Evolutionary conservation across 2,797 vertebrate species (phyloP), one percentile per base, ranked within the genome.

Genomic region (Mormyrops attenuatus): DNA sequence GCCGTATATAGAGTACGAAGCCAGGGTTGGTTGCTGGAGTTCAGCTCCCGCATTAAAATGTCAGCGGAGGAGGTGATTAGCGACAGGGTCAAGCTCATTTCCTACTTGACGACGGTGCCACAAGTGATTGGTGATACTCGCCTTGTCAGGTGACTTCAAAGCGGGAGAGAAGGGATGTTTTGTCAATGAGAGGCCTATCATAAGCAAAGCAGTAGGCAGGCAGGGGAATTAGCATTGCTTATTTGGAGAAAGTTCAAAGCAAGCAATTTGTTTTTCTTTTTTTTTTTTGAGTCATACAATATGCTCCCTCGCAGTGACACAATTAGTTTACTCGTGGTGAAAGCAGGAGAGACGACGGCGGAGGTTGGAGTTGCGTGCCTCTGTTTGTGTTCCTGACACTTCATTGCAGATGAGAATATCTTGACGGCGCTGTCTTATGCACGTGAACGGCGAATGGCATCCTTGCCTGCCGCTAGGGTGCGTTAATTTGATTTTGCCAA

Each of bases 131-230:
- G 47, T 85, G 82, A 52, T 50, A n/a, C 47, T 85, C 30, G 5
- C 5, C 85, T 49, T 49, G 20, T 85, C 82, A 85, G 41, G 47
- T 85, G 82, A 49, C 82, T 85, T 87, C 85, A 53, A 85, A 87
- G 52, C 30, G 9, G 52, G 9, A 86, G 22, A 86, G 49, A 86
- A 44, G 44, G 84, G 52, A 55, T 11, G 2, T 34, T 87, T 50
- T 87, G 55, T 55, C 41, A 20, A n/a, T 17, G 44, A 26, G 53
- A n/a, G 26, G 20, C 22, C 85, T 34, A 38, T 55, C 85, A 60
- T 50, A 30, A 53, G 34, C 88, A 47, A 47, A 34, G 53, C 13
- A 47, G 41, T 3, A 63, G 55, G 41, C 20, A 13, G 34, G 6
- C 80, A 30, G 57, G 82, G 13, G 85, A 87, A 87, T 55, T 7